Percentiles rank a stretch among this genome's conserved stretches.
phyloP scores from a whole-genome alignment of 1,140 invertebrate genomes.

The Ips typographus region DNA sequence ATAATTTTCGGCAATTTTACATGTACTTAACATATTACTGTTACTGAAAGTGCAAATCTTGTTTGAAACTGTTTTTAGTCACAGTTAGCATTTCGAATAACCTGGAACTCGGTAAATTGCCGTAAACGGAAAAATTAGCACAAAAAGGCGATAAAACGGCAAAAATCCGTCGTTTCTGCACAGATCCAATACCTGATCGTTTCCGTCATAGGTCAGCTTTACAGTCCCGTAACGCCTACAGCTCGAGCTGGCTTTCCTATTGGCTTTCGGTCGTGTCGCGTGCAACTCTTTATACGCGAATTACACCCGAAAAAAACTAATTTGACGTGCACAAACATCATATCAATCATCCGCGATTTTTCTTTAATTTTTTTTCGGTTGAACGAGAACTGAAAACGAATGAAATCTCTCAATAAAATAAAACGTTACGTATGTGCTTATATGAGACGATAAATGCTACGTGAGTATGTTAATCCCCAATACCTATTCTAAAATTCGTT shows the following conservation, averaged over 20 bases:
- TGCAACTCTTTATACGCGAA: slow-evolving; percentile 24
- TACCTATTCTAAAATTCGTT: slow-evolving; percentile 36
- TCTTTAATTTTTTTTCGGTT: background rate
- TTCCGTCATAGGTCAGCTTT: slow-evolving; percentile 25
- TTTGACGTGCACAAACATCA: background rate
- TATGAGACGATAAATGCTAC: slow-evolving; percentile 22
- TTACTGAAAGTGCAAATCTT: too few species aligned
- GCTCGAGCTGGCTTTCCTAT: background rate
- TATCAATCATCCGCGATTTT: background rate
- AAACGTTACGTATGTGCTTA: slow-evolving; percentile 5
- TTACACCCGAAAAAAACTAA: background rate
- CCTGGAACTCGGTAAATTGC: too few species aligned
- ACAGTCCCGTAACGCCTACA: slow-evolving; percentile 27
- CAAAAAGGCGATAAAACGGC: slow-evolving; percentile 11
- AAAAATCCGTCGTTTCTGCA: slow-evolving; percentile 14
- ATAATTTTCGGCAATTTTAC: too few species aligned
- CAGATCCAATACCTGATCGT: slow-evolving; percentile 20
- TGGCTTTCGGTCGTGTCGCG: slow-evolving; percentile 13
- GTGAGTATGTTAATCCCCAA: slow-evolving; percentile 30
- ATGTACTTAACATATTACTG: too few species aligned
- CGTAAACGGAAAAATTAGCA: background rate
- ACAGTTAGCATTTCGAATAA: too few species aligned
- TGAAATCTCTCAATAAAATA: background rate
- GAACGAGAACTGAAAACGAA: background rate
- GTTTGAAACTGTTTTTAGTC: too few species aligned